phyloP scores from a whole-genome alignment of 2,797 vertebrate species.

The Rallus crepitans region DNA sequence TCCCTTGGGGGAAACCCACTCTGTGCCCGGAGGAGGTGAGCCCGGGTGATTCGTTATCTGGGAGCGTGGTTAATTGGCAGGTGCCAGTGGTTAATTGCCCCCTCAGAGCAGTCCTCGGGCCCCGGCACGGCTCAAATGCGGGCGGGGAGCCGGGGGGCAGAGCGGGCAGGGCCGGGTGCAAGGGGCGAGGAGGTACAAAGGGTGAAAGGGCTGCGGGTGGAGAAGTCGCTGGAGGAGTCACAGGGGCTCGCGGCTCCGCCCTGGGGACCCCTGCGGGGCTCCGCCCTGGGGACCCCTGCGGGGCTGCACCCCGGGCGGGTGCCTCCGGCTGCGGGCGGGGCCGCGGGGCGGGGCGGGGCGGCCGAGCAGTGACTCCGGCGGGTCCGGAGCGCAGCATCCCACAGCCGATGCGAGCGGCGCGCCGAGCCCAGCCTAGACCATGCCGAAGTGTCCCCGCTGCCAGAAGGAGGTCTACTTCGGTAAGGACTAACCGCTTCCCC shows the following conservation, averaged over 20 bases:
- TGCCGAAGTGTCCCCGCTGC: conserved; percentile 97
- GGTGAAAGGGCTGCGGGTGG: not conserved
- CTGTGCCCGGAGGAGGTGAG: fast-evolving
- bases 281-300: not conserved
- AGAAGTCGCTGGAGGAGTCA: not conserved
- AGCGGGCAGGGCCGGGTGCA: not conserved
- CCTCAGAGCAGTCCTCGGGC: fast-evolving
- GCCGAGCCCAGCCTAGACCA: conserved; percentile 26
- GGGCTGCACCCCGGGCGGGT: not conserved
- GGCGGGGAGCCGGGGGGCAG: not conserved
- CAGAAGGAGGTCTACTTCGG: conserved; percentile 95
- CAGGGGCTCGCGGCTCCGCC: not conserved
- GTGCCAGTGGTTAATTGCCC: not conserved
- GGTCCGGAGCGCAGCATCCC: not conserved
- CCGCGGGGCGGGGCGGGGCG: not conserved
- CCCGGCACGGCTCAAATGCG: fast-evolving
- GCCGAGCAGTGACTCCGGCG: not conserved
- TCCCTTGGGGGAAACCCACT: not conserved
- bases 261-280: not conserved
- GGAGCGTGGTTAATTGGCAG: not conserved
- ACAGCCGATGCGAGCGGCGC: not conserved
- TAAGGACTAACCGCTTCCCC: conserved; percentile 77
- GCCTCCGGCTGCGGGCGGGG: conserved; percentile 1
- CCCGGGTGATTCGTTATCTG: not conserved
- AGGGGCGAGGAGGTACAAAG: not conserved